These are phyloP conservation scores for Mobula birostris DNA, from an alignment of 2,113 vertebrate genomes.

Conservation along the genomic window DNA sequence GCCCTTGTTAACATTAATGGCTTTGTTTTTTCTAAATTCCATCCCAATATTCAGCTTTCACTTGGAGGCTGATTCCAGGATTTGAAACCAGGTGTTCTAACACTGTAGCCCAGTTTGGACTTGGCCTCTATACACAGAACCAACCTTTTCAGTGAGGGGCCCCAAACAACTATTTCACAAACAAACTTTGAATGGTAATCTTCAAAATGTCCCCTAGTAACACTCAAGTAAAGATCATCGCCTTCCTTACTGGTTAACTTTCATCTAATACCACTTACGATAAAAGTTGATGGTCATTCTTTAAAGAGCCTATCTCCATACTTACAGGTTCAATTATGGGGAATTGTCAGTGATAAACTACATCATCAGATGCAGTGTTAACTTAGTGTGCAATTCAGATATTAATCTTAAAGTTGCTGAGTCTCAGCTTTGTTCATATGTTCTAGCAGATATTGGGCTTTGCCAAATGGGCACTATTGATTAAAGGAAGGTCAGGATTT, in stretches of 20 bases:
- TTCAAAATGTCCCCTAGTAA: neutral
- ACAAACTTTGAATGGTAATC: neutral
- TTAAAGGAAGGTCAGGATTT: neutral
- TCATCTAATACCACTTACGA: neutral
- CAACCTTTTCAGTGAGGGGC: neutral
- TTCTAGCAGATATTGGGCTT: neutral
- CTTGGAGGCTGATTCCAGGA: neutral
- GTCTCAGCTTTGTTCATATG: neutral
- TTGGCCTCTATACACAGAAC: neutral
- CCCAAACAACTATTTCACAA: neutral
- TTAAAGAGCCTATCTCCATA: neutral
- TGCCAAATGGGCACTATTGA: neutral
- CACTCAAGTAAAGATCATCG: neutral
- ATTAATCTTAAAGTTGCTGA: neutral
- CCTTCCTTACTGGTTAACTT: neutral
- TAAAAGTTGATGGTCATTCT: no score
- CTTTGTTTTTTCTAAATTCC: neutral
- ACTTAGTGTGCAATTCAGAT: neutral
- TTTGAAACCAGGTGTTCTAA: neutral
- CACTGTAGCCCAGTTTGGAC: neutral
- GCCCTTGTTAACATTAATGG: neutral
- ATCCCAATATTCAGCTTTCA: neutral
- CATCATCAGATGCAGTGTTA: neutral
- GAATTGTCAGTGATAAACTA: neutral
- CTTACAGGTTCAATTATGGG: neutral